A percentile compares a stretch with the other conserved stretches of the same genome.
Evolutionary conservation across 1,140 invertebrate species (phyloP).

Genomic region (Myzus persicae): DNA sequence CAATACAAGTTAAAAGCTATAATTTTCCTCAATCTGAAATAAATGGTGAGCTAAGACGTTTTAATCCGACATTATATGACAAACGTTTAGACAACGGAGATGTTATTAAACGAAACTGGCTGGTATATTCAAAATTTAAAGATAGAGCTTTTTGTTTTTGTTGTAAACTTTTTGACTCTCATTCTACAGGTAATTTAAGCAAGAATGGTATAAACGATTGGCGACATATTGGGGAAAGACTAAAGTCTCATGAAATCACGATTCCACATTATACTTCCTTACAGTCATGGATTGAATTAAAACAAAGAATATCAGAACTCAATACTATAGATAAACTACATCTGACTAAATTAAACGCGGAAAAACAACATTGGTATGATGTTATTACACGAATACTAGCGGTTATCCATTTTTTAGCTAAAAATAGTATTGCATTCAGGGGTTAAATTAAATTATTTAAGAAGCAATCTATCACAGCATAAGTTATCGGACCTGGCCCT

Average conservation of each 20-base stretch:
- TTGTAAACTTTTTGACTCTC: not conserved
- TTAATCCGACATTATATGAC: slow-evolving; percentile 13
- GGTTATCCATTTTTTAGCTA: slow-evolving; percentile 8
- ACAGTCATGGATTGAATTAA: not conserved
- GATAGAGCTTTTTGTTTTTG: not conserved
- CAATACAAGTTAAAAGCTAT: not conserved
- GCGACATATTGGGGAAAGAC: slow-evolving; percentile 12
- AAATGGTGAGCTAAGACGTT: slow-evolving; percentile 26
- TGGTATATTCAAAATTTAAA: not conserved
- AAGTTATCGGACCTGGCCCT: not conserved
- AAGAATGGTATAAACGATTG: not conserved
- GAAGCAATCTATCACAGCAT: slow-evolving; percentile 21
- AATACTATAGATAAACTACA: slow-evolving; percentile 23
- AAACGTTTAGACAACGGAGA: slow-evolving; percentile 11
- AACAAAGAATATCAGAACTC: not conserved
- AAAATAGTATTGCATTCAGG: not conserved
- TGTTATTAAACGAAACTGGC: not conserved
- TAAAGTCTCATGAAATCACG: slow-evolving; percentile 2
- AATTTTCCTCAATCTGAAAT: slow-evolving; percentile 16
- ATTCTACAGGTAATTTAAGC: slow-evolving; percentile 21
- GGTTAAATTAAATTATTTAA: slow-evolving; percentile 38
- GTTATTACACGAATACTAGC: slow-evolving; percentile 36
- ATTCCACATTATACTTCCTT: slow-evolving; percentile 9
- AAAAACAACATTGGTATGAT: slow-evolving; percentile 16
- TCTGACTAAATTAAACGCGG: not conserved